phyloP scores from a whole-genome alignment of 2,888 invertebrate species.

The Pemphredon lugubris region DNA sequence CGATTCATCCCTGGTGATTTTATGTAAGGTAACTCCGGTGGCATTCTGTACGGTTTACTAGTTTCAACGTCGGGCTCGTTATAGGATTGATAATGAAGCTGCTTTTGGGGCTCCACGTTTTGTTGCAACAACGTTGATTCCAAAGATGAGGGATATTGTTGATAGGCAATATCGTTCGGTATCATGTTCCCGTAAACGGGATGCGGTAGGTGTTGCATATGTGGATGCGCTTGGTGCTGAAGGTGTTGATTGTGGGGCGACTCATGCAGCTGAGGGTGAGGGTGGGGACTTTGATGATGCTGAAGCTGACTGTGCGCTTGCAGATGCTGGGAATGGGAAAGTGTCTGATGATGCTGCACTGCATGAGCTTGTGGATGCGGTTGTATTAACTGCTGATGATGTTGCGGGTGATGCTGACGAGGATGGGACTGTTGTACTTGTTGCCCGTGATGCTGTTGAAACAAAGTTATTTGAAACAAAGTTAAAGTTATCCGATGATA shows the following conservation, averaged over 20 bases:
- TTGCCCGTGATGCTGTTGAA: conserved; percentile 68
- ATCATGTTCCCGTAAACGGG: conserved; percentile 64
- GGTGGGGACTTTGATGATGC: conserved; percentile 73
- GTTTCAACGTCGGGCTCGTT: conserved; percentile 69
- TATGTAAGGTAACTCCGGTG: conserved; percentile 76
- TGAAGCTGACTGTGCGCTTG: conserved; percentile 62
- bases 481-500: conserved; percentile 1
- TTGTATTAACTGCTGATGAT: conserved; percentile 50
- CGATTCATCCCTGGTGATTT: conserved; percentile 79
- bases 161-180: conserved; percentile 68
- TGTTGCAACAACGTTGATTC: conserved; percentile 63
- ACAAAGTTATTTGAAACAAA: conserved; percentile 13
- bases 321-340: conserved; percentile 53
- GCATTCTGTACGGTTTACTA: conserved; percentile 75
- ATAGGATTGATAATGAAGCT: conserved; percentile 71
- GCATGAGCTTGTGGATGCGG: conserved; percentile 50
- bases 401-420: conserved; percentile 79
- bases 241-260: conserved; percentile 57
- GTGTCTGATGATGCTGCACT: conserved; percentile 59
- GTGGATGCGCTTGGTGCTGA: conserved; percentile 61
- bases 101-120: conserved; percentile 70
- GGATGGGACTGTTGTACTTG: conserved; percentile 81
- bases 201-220: conserved; percentile 68
- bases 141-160: conserved; percentile 61
- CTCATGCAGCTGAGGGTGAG: conserved; percentile 69